Evolutionary conservation across 2,797 vertebrate species (phyloP).

Genomic region (Fringilla coelebs): DNA sequence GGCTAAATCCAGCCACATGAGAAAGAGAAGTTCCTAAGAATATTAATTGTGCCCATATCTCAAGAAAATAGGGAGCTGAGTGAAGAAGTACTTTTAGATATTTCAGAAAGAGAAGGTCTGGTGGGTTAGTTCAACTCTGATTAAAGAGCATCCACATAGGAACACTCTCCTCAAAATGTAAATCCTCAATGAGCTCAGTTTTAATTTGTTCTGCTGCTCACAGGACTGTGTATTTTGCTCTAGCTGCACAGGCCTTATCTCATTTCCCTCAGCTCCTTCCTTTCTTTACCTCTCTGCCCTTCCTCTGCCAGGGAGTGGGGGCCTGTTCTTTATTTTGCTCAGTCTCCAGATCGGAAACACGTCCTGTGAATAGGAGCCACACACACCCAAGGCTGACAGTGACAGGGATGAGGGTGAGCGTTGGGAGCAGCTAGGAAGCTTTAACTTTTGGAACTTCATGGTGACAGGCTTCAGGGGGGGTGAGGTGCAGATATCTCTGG

Average conservation of each 20-base stretch:
- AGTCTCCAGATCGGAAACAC: neutral
- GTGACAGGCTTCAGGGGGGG: neutral
- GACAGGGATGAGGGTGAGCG: neutral
- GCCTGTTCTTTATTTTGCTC: neutral
- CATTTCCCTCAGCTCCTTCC: conserved; percentile 8
- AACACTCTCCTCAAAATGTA: neutral
- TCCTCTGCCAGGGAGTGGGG: neutral
- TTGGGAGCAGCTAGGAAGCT: neutral
- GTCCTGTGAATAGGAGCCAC: neutral
- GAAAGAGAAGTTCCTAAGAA: neutral
- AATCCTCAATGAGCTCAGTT: neutral
- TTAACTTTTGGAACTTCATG: neutral
- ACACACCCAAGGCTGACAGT: neutral
- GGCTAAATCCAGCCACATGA: neutral
- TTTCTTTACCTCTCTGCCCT: neutral
- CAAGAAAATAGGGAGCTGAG: neutral
- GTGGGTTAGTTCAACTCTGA: neutral
- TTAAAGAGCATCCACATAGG: neutral
- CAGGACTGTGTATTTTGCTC: neutral
- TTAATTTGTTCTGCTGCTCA: neutral
- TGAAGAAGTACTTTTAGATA: neutral
- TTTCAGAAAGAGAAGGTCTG: neutral
- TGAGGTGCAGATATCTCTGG: rapidly evolving
- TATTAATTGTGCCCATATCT: neutral
- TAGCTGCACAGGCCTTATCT: neutral